A percentile compares a stretch with the other conserved stretches of the same genome.
Evolutionary conservation across 1,140 invertebrate genomes (phyloP).

Genomic region (Cydia fagiglandana): DNA sequence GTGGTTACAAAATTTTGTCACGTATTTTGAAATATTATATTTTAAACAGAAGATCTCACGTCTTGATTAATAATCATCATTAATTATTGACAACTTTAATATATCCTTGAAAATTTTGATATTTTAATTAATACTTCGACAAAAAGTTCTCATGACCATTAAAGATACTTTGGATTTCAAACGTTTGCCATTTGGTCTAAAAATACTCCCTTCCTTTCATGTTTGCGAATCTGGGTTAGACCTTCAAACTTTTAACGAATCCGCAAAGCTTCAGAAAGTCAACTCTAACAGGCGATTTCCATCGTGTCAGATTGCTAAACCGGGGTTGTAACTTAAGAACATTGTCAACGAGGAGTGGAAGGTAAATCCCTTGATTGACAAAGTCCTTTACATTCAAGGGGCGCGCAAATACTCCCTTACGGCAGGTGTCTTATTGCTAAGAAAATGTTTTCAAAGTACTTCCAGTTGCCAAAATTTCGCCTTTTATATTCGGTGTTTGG

Average conservation of each 20-base stretch:
- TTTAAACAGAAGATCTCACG: too few relatives aligned
- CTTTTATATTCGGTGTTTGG: conserved; percentile 3
- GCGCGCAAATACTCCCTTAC: conserved; percentile 51
- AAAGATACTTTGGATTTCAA: not conserved
- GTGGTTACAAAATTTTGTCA: too few relatives aligned
- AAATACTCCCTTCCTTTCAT: not conserved
- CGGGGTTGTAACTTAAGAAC: conserved; percentile 62
- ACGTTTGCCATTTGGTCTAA: not conserved
- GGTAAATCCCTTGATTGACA: conserved; percentile 67
- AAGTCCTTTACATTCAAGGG: conserved; percentile 47
- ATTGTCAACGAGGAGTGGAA: conserved; percentile 64
- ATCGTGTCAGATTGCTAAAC: conserved; percentile 58
- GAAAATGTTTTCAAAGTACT: conserved; percentile 50
- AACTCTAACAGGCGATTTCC: conserved; percentile 37
- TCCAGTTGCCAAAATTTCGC: not conserved
- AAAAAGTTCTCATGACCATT: not conserved
- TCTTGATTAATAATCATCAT: too few relatives aligned
- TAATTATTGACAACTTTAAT: too few relatives aligned
- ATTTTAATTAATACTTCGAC: too few relatives aligned
- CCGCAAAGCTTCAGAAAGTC: conserved; percentile 19
- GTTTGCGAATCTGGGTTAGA: conserved; percentile 24
- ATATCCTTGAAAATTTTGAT: too few relatives aligned
- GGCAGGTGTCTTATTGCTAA: conserved; percentile 52
- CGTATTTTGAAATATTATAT: too few relatives aligned
- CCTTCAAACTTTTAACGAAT: conserved; percentile 30